Percentiles rank a stretch among this genome's conserved stretches.
These are phyloP conservation scores for Somateria mollissima DNA, from an alignment of 2,797 vertebrate genomes.

Conservation along the genomic window DNA sequence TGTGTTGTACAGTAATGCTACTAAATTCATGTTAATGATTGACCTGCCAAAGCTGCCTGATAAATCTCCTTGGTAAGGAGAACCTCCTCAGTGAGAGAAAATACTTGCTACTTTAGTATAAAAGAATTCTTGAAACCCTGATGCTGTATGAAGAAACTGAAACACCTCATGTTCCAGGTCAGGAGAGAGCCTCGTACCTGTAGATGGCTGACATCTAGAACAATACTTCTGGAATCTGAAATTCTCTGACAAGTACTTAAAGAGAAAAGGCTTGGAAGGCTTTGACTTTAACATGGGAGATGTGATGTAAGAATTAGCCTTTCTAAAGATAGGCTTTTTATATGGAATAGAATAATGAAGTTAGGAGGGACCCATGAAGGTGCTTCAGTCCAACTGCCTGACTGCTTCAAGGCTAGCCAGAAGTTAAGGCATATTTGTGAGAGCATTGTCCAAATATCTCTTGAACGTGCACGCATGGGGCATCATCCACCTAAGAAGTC, in stretches of 20 bases:
- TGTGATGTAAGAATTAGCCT: neutral
- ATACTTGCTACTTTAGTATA: neutral
- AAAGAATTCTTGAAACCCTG: neutral
- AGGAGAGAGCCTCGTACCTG: neutral
- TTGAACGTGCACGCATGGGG: neutral
- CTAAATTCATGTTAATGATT: neutral
- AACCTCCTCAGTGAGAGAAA: neutral
- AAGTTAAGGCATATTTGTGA: neutral
- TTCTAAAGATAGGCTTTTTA: neutral
- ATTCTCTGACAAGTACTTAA: neutral
- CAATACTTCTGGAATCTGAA: neutral
- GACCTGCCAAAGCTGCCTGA: neutral
- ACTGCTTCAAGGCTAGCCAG: neutral
- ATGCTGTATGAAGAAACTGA: neutral
- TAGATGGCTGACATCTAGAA: neutral
- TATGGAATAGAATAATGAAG: neutral
- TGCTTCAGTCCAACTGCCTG: neutral
- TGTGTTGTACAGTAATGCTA: neutral
- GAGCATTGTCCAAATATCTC: neutral
- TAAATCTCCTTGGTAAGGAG: neutral
- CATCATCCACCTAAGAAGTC: neutral
- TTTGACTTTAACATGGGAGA: neutral
- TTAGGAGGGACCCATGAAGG: neutral
- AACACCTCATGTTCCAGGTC: fast-evolving
- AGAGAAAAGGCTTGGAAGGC: neutral